These are phyloP conservation scores for Rhinogobio ventralis DNA, from an alignment of 2,797 vertebrate genomes.

Conservation along the genomic window DNA sequence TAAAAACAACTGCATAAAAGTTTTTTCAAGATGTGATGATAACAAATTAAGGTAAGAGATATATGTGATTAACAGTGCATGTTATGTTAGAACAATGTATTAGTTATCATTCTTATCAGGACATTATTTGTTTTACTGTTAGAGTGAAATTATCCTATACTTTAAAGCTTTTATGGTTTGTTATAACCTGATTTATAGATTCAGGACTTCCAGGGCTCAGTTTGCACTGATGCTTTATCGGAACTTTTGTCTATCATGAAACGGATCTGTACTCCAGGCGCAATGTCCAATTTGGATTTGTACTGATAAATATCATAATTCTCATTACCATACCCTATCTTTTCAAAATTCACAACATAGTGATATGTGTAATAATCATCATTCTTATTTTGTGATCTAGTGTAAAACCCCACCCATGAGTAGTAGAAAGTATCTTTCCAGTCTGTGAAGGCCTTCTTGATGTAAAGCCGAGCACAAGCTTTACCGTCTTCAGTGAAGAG, in stretches of 20 bases:
- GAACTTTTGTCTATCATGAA: not conserved
- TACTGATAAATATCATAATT: constrained; percentile 9
- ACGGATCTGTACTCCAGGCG: not conserved
- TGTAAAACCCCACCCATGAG: constrained; percentile 35
- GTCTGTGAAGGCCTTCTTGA: constrained; percentile 6
- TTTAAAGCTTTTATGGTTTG: not conserved
- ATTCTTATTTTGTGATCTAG: not conserved
- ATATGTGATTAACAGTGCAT: not conserved
- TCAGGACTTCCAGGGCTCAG: not conserved
- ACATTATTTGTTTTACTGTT: not conserved
- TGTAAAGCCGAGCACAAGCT: constrained; percentile 10
- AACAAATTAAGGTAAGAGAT: not conserved
- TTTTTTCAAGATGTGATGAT: not conserved
- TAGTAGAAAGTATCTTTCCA: not conserved
- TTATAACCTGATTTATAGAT: no score
- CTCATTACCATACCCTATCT: not conserved
- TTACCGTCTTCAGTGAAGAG: not conserved
- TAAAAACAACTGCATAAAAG: no score
- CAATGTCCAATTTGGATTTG: not conserved
- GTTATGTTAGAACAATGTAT: not conserved
- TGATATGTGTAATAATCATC: not conserved
- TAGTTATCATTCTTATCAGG: not conserved
- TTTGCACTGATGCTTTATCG: not conserved
- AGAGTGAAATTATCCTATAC: not conserved
- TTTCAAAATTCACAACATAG: not conserved